Base-by-base conservation (phyloP, 2,888 invertebrate genomes). In the Heteromyza rotundicornis region DNA sequence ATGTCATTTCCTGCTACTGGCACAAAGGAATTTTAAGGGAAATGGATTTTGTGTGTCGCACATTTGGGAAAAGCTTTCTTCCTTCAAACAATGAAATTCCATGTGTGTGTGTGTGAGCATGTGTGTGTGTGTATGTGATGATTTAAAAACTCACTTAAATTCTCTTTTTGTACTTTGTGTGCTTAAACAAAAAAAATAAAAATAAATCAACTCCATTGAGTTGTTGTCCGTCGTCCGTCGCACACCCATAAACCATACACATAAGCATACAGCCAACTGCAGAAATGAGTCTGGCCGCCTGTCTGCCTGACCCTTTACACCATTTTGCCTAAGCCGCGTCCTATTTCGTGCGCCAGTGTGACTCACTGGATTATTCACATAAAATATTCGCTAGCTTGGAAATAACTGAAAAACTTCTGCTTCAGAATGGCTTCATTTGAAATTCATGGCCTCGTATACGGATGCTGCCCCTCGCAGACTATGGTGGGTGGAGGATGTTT, bases 11-110 rank as follows among this genome's bases (percentile, higher is more conserved):
- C 22, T 23, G 14, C 3, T n/a, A n/a, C n/a, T n/a, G n/a, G n/a
- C n/a, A n/a, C 8, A 2, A 44, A 56, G 17, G 24, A 22, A 56
- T 27, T 47, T 58, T 51, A 58, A 58, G 51, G 51, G 58, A 58
- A 58, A 58, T 58, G 58, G 58, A 58, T 32, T 58, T 58, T 51
- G 51, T 51, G 36, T 58, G 58, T 58, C 58, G 58, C 51, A 51
- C 58, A 49, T 23, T 47, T 24, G 27, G 47, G 47, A 44, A 19
- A 32, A 23, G 40, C 16, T 36, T 55, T 22, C 40, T 55, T 40
- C 17, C 1, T 53, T 32, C 27, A 23, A 7, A 53, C 17, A 53
- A n/a, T n/a, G n/a, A n/a, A n/a, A n/a, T n/a, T n/a, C 8, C 40
- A 40, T 40, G 40, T 40, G 14, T n/a, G 40, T 40, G 40, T 40